Percentiles rank a stretch among this genome's conserved stretches.
phyloP scores from a whole-genome alignment of 2,113 vertebrate genomes.

The Cyanocitta stelleri region DNA sequence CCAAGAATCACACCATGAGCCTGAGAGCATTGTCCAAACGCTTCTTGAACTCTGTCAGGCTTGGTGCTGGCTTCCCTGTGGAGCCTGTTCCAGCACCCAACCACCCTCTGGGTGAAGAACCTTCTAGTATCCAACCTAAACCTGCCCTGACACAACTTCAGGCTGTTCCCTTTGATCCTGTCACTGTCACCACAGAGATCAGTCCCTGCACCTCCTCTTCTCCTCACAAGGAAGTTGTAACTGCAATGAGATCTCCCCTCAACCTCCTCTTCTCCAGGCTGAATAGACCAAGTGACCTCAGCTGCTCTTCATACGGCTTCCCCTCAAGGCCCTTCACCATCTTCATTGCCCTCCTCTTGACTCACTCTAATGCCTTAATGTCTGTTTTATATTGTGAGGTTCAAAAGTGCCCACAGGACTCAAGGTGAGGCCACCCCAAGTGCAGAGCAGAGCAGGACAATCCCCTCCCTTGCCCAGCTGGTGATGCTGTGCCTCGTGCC shows the following conservation, averaged over 20 bases:
- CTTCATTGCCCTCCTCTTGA: neutral
- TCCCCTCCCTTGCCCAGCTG: neutral
- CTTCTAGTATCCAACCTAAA: neutral
- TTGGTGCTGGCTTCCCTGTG: neutral
- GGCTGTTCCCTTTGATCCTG: neutral
- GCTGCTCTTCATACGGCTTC: rapidly evolving
- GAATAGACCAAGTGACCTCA: neutral
- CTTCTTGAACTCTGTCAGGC: neutral
- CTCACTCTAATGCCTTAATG: neutral
- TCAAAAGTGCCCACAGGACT: neutral
- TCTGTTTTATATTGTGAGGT: neutral
- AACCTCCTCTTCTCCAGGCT: neutral
- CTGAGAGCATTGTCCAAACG: too few species aligned
- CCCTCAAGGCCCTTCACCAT: neutral
- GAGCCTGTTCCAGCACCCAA: neutral
- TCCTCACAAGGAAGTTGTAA: neutral
- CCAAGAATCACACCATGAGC: neutral
- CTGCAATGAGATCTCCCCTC: neutral
- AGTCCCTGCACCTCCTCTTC: neutral
- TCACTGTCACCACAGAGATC: neutral
- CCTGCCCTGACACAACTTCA: neutral
- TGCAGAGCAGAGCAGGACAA: neutral
- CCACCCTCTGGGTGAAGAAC: neutral
- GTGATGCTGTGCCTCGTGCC: neutral
- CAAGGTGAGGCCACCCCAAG: rapidly evolving